Evolutionary conservation across 2,797 vertebrate species (phyloP), one percentile per base, ranked within the genome.

Genomic region (Aulostomus chinensis): DNA sequence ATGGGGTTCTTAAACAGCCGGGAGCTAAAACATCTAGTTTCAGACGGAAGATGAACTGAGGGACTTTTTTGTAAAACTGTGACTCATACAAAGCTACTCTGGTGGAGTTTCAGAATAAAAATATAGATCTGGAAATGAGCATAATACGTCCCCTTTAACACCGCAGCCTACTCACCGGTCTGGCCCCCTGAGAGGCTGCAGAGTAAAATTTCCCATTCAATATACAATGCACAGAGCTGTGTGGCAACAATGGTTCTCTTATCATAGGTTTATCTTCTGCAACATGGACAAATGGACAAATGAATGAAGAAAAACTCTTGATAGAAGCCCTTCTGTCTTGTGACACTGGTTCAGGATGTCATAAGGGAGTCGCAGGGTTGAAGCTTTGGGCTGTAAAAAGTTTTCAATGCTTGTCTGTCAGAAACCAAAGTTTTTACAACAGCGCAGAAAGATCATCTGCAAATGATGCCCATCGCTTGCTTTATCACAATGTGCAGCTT

Each of bases 321-420:
- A 58, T 70, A 59, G 61, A 85, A 90, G 86, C 84, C 88, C 87
- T 90, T 88, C 80, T 74, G 53, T 77, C 75, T 68, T 9, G 43
- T 50, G 65, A 63, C 68, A 76, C 58, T 49, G 28, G 38, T 41
- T 58, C 50, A 51, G 22, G 48, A 77, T 53, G 54, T 65, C 68
- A 25, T 42, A 17, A 53, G 52, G 59, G 59, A 68, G 56, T 69
- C 20, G 68, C 38, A 17, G 31, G 52, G 52, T 71, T 34, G 18
- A 64, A 55, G 25, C 46, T 59, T 53, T 55, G 63, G 56, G 62
- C 47, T 29, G 7, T 20, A 39, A 34, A 41, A 68, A 32, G 16
- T 26, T 51, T 36, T 55, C 40, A 32, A 16, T 40, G 5, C 3
- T 24, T 21, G 10, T 36, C 17, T 46, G 32, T 42, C 36, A 47